Evolutionary conservation across 1,140 invertebrate species (phyloP), one percentile per base, ranked within the genome.

Genomic region (Oryzaephilus surinamensis): DNA sequence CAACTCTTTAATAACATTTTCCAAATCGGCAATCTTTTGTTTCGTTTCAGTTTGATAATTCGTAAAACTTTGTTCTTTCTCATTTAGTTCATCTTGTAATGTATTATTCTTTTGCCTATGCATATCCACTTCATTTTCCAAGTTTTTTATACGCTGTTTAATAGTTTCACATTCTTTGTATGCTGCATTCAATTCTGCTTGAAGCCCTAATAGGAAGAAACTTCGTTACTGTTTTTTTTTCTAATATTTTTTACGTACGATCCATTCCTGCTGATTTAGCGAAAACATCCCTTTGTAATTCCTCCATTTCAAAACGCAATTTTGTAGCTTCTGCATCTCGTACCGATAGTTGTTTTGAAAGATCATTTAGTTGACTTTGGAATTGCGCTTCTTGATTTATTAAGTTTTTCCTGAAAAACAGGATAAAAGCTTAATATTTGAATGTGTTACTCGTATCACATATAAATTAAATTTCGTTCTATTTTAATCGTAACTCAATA

Each of bases 121-220:
- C 16, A 50, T 51, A 3, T 64, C 52, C 18, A 74, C 58, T 40
- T 76, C 72, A 36, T 66, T 65, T 51, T 74, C 69, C 19, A 74
- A 56, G 35, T 64, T 57, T 44, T 65, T 66, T 7, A 76, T 61
- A 44, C 64, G 67, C 32, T 65, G 61, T 27, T 67, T 57, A 23
- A 71, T 65, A 38, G 55, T 61, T 19, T 73, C 71, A 35, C 67
- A 64, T 54, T 76, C 73, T 46, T 71, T 72, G 31, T 70, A 58
- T 3, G 72, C 69, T 6, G 69, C 64, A 44, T 58, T 58, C 11
- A 76, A 52, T 60, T 76, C 72, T 2, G 66, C 57, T 51, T 74
- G 66, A 12, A 73, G 55, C 47, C 72, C 73, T 75, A 50, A 27
- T 43, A 37, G 26, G 15, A 30, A 29, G 17, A 15, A 11, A 23